Base-by-base conservation (phyloP, 2,113 vertebrate species). In the Nyctibius bracteatus region DNA sequence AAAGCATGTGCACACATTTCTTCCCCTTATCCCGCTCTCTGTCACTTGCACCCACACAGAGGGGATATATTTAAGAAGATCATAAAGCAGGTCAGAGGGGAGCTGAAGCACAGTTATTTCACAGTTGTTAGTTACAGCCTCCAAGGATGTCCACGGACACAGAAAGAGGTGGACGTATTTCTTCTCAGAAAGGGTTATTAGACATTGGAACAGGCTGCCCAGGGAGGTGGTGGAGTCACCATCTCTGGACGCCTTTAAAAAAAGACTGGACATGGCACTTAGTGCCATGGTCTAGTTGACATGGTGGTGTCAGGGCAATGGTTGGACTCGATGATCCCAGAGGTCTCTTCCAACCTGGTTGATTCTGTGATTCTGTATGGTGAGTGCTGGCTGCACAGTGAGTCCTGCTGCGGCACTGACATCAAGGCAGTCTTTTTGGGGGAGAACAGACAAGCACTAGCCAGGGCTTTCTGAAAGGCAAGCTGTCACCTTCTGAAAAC, bases 121-220 rank as follows among this genome's bases (percentile, higher is more conserved):
- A 82, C 14, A 83, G 58, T 35, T 68, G 8, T 2, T 58, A 25
- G 20, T 44, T 55, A 72, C 31, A 65, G 37, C 37, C 65, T 41
- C 61, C 70, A 62, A 28, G 52, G 62, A 22, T 47, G 37, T 17
- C 49, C 58, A 39, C 2, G n/a, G 41, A 63, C 22, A 79, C 49
- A 77, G 11, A n/a, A 1, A 2, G 51, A 67, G 49, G 28, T 0
- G 0, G 80, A 51, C 1, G 3, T 30, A n/a, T n/a, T n/a, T n/a
- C n/a, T n/a, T n/a, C n/a, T n/a, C n/a, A n/a, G n/a, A n/a, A n/a
- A n/a, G n/a, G n/a, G n/a, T n/a, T n/a, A n/a, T n/a, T n/a, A n/a
- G n/a, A n/a, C n/a, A n/a, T n/a, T n/a, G n/a, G n/a, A n/a, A n/a
- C n/a, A n/a, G n/a, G n/a, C n/a, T n/a, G n/a, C n/a, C n/a, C n/a